Conservation (phyloP, 2,888 invertebrate genomes). For the Strigamia transsilvanica region DNA sequence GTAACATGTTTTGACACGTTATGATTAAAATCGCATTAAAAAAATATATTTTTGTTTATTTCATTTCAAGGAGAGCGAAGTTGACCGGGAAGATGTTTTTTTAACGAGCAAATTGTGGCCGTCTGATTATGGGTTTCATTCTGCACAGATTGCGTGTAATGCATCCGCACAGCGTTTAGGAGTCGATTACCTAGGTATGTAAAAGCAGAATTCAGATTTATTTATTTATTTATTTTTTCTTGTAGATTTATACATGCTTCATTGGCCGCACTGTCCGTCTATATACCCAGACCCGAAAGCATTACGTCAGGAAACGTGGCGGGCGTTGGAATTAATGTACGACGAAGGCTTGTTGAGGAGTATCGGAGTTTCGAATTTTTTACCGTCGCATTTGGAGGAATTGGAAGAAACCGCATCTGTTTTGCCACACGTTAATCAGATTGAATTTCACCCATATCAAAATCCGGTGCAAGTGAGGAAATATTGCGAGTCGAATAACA, state of each 20-base stretch:
- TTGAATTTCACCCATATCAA: constrained; percentile 64
- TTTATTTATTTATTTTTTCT: neutral
- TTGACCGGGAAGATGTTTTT: constrained; percentile 62
- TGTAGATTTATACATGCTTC: constrained; percentile 63
- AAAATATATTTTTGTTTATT: neutral
- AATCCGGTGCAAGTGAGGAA: constrained; percentile 61
- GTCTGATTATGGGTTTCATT: constrained; percentile 62
- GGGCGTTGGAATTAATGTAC: constrained; percentile 62
- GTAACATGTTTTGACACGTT: no score
- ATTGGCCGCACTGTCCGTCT: constrained; percentile 63
- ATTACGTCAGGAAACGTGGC: constrained; percentile 63
- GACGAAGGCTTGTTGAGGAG: constrained; percentile 62
- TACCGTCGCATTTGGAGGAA: constrained; percentile 60
- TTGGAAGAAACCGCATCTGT: constrained; percentile 61
- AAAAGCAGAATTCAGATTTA: neutral
- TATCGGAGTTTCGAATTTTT: constrained; percentile 64
- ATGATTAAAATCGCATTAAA: no score
- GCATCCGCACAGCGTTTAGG: constrained; percentile 61
- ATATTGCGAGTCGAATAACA: constrained; percentile 61
- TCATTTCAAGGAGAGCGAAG: constrained; percentile 59
- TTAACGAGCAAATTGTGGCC: constrained; percentile 64
- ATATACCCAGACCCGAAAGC: constrained; percentile 58
- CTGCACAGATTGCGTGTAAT: constrained; percentile 60
- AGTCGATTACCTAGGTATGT: constrained; percentile 61
- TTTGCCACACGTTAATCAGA: constrained; percentile 63